Base-by-base conservation (phyloP, 2,888 invertebrate genomes). In the Drosophila rubida region DNA sequence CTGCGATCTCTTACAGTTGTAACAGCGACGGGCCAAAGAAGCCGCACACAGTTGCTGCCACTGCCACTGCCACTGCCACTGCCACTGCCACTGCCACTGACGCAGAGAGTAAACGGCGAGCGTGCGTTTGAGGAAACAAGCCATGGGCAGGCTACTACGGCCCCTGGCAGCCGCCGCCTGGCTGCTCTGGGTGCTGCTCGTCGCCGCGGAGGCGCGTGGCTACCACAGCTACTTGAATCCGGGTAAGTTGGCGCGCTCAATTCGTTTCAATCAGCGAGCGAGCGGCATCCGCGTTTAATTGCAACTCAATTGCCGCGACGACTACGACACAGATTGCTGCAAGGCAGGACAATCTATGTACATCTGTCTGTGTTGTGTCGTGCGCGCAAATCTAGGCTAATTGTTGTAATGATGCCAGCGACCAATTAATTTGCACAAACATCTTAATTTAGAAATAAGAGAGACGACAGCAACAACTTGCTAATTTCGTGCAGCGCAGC, bases 401-500 rank as follows among this genome's bases (percentile, higher is more conserved):
- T 89, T 89, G 84, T 82, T 84, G 81, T 89, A 89, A 89, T 89
- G 82, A 88, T 82, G 86, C 86, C 82, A 86, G 84, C 80, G 86
- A 84, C 89, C 90, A 90, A 89, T 89, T 90, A 90, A 89, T 90
- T 90, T 87, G 83, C 89, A 89, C 89, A 88, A 76, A 78, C 80
- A 75, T 76, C 81, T 82, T 85, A 88, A 87, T 86, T 83, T 83
- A 75, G 68, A 69, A 69, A 81, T 69, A 68, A 75, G 72, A 75
- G 61, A 73, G 45, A 61, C 66, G 50, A 62, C 23, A 35, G 27
- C 46, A 35, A 22, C 55, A 53, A 19, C 19, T 19, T 19, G 19
- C 19, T 1, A 19, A n/a, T n/a, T n/a, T n/a, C n/a, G 16, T 14
- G 14, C 27, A n/a, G 9, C 49, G 48, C 8, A 50, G n/a, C n/a